Conservation (phyloP, 2,888 invertebrate species). For the Tetropium fuscum region DNA sequence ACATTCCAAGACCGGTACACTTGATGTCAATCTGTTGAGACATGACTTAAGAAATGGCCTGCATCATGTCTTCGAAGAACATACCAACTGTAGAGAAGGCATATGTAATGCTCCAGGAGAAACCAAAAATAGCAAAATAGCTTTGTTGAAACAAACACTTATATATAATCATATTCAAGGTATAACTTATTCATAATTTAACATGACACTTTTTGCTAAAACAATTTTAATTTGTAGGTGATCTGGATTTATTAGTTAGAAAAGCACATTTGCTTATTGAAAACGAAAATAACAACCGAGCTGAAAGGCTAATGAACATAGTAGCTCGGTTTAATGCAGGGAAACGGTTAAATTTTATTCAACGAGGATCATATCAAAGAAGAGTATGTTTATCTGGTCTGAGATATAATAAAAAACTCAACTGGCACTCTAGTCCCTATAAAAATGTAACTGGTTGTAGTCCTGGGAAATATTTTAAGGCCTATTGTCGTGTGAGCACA, state of each 20-base stretch:
- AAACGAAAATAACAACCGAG: conserved; percentile 39
- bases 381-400: conserved; percentile 31
- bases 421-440: conserved; percentile 33
- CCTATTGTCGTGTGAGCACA: too few species aligned
- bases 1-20: conserved; percentile 33
- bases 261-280: conserved; percentile 34
- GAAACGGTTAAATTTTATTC: conserved; percentile 39
- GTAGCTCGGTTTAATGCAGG: conserved; percentile 39
- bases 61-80: conserved; percentile 36
- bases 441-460: conserved; percentile 22
- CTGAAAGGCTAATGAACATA: conserved; percentile 36
- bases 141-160: neutral
- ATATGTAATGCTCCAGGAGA: conserved; percentile 27
- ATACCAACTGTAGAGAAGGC: conserved; percentile 22
- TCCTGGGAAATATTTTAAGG: conserved; percentile 22
- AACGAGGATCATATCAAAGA: conserved; percentile 36
- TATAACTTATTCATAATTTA: too few species aligned
- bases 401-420: conserved; percentile 29
- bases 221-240: conserved; percentile 23
- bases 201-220: neutral
- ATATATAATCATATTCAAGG: conserved; percentile 18
- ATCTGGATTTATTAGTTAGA: conserved; percentile 23
- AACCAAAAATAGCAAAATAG: neutral
- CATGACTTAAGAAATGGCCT: conserved; percentile 30
- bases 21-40: conserved; percentile 28